Base-by-base conservation (phyloP, 2,113 vertebrate genomes). In the Sapayoa aenigma region DNA sequence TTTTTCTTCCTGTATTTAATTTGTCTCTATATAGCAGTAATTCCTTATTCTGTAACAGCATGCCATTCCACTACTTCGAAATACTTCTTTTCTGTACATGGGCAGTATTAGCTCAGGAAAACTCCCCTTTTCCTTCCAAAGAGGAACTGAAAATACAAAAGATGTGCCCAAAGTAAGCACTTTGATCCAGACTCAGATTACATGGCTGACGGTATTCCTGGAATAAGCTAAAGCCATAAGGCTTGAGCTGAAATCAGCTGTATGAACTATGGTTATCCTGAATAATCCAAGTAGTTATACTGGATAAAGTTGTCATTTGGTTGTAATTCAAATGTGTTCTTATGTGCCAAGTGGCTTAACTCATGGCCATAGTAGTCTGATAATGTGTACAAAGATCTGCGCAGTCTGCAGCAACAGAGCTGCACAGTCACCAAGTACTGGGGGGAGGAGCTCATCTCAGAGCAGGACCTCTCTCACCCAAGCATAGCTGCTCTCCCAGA, bases 141-240 rank as follows among this genome's bases (percentile, higher is more conserved):
- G 65, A 27, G 16, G 75, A 89, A 75, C 73, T 74, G 37, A 87
- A 87, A 94, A 68, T 49, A 62, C 18, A 86, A 33, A 82, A 83
- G 30, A 37, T n/a, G 20, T 60, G 37, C 78, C 58, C 69, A 62
- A 74, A 74, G 35, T 44, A 66, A 84, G 60, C 31, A 14, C 69
- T 77, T 47, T 53, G 69, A 77, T 56, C 53, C 68, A 81, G 68
- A 56, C 55, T 52, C 76, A 62, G 68, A 52, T 68, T 84, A 72
- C 49, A 19, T 8, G 47, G 44, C 44, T 72, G 39, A 66, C 2
- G 3, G 39, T 67, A 41, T 81, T 94, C 94, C 42, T 84, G 73
- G 46, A 50, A 50, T 5, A 73, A 55, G 31, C 89, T 71, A n/a
- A 74, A 91, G 66, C 55, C 55, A 74, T 37, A 63, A 71, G 39